Evolutionary conservation across 2,888 invertebrate genomes (phyloP), one percentile per base, ranked within the genome.

Genomic region (Deilephila porcellus): DNA sequence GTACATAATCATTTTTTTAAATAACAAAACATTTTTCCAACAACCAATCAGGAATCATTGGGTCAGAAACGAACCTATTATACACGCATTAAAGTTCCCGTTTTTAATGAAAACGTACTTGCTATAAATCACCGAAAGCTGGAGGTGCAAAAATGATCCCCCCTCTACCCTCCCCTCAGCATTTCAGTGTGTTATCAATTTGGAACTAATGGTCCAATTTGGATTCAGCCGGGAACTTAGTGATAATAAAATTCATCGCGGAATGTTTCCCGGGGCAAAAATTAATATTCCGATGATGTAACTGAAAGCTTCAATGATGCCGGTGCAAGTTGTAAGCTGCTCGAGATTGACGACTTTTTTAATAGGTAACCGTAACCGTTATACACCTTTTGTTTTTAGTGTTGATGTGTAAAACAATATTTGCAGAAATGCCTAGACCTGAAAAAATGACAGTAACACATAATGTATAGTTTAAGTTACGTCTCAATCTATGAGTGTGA

Each of bases 201-300:
- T 86, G 83, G 84, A 86, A 88, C 88, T 92, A 94, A 94, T 93
- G 90, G 88, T 86, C 87, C 92, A 89, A 93, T 94, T 93, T 93
- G 93, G 88, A 94, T 94, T 91, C 93, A 90, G 85, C 85, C 81
- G 86, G 88, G 88, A 86, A 85, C 84, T 82, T 86, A 81, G 87
- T 90, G 90, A 92, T 93, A 92, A 91, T 93, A 93, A 93, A 93
- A 93, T 93, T 93, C 93, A 93, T 93, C 93, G 91, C 86, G 88
- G 82, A 89, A 90, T 88, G 89, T 89, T 91, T 90, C 90, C 90
- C 88, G 87, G 88, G 88, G 90, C 90, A 91, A 92, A 91, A 93
- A 93, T 93, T 93, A 93, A 93, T 93, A 93, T 93, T 93, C 93
- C 88, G 86, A 91, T 92, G 93, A 93, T 91, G 92, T 93, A 89